Percentiles rank a stretch among this genome's conserved stretches.
Conservation (phyloP, 1,140 invertebrate genomes). For the Drosophila carrolli region DNA sequence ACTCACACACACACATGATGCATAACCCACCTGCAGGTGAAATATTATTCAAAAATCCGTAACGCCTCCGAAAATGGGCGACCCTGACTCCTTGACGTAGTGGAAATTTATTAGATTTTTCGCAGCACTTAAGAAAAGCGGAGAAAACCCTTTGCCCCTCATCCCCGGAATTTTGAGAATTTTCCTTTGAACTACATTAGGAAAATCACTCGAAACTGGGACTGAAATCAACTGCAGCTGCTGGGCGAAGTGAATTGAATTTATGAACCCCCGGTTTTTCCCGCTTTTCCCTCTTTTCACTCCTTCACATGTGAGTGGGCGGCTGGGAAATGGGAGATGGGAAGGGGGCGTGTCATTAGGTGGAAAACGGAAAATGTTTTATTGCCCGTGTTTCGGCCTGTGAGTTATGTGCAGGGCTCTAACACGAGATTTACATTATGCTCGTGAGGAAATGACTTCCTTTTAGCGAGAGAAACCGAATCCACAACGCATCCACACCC, state of each 20-base stretch:
- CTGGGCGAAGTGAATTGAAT: slow-evolving; percentile 78
- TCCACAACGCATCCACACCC: neutral
- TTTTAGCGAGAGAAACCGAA: neutral
- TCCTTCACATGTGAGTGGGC: slow-evolving; percentile 12
- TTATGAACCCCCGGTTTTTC: slow-evolving; percentile 47
- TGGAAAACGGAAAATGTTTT: slow-evolving; percentile 63
- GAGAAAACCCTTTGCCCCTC: slow-evolving; percentile 30
- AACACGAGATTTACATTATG: slow-evolving; percentile 73
- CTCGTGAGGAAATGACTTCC: slow-evolving; percentile 42
- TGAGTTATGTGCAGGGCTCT: slow-evolving; percentile 57
- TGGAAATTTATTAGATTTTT: slow-evolving; percentile 72
- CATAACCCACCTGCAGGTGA: slow-evolving; percentile 72
- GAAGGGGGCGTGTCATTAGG: slow-evolving; percentile 61
- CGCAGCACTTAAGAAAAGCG: slow-evolving; percentile 63
- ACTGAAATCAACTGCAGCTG: slow-evolving; percentile 71
- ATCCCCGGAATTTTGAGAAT: slow-evolving; percentile 12
- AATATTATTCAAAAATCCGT: slow-evolving; percentile 81
- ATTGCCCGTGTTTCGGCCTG: slow-evolving; percentile 59
- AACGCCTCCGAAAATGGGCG: slow-evolving; percentile 43
- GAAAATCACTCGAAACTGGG: slow-evolving; percentile 72
- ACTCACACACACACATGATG: slow-evolving; percentile 69
- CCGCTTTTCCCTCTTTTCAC: slow-evolving; percentile 9
- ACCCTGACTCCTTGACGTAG: slow-evolving; percentile 44
- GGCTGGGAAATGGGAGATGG: slow-evolving; percentile 9
- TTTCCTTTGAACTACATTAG: slow-evolving; percentile 76